These are phyloP conservation scores for Rostratula benghalensis DNA, from an alignment of 2,113 vertebrate genomes.

Conservation along the genomic window DNA sequence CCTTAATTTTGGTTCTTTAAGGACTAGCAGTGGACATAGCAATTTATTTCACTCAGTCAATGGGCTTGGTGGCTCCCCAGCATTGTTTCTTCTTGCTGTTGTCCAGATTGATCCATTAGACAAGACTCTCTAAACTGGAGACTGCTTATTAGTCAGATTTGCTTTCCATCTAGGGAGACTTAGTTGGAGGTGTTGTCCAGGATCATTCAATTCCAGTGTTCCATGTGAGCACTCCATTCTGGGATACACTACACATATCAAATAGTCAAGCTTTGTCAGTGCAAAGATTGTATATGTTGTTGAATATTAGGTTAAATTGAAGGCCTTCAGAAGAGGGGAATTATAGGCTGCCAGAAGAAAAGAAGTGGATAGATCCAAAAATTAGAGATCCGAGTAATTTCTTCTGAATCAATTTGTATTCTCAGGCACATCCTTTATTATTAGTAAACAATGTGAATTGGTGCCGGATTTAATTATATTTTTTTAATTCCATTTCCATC, in stretches of 20 bases:
- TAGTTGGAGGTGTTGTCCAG: background rate
- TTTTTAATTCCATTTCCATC: background rate
- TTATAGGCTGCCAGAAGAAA: background rate
- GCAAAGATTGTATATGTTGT: background rate
- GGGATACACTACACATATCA: background rate
- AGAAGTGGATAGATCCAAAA: background rate
- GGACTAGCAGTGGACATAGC: background rate
- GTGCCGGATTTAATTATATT: background rate
- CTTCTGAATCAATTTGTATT: conserved; percentile 11
- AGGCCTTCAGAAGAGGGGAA: background rate
- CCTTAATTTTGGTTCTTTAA: background rate
- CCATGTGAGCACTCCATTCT: background rate
- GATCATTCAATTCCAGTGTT: background rate
- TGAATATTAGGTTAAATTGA: conserved; percentile 17
- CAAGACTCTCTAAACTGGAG: background rate
- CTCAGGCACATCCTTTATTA: background rate
- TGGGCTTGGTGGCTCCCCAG: background rate
- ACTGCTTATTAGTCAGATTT: background rate
- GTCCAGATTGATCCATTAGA: background rate
- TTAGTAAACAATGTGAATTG: background rate
- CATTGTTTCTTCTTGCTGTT: background rate
- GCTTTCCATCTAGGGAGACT: background rate
- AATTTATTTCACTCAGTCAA: background rate
- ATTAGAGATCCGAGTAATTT: conserved; percentile 39
- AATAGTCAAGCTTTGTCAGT: background rate